These are phyloP conservation scores for Maccullochella peelii DNA, from an alignment of 2,113 vertebrate species.

Conservation along the genomic window DNA sequence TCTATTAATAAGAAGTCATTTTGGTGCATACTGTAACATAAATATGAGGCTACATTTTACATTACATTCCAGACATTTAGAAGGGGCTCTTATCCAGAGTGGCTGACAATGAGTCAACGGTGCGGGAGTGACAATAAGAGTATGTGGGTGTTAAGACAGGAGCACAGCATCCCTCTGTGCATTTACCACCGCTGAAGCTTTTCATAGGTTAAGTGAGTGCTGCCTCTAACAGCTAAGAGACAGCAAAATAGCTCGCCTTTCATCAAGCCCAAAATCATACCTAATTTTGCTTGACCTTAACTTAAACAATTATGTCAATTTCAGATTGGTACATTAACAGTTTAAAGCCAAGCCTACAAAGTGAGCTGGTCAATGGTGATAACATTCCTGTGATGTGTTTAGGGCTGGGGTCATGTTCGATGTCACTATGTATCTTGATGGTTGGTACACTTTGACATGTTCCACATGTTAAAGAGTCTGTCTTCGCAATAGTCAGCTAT, in stretches of 20 bases:
- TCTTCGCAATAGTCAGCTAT: background rate
- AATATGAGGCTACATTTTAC: conserved; percentile 35
- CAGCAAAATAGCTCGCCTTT: background rate
- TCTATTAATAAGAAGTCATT: conserved; percentile 20
- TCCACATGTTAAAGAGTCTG: background rate
- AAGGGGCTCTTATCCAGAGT: conserved; percentile 43
- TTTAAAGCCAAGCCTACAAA: background rate
- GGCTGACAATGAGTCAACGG: conserved; percentile 61
- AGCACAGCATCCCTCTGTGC: conserved; percentile 46
- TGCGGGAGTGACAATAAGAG: conserved; percentile 61
- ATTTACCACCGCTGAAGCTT: conserved; percentile 39
- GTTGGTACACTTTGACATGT: background rate
- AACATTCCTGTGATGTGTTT: background rate
- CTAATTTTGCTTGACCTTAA: background rate
- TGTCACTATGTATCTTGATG: background rate
- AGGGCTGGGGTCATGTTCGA: background rate
- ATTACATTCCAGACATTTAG: conserved; percentile 26
- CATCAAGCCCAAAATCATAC: background rate
- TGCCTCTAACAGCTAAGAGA: conserved; percentile 5
- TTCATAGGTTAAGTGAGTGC: conserved; percentile 49
- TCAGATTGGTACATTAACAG: background rate
- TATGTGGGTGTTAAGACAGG: conserved; percentile 66
- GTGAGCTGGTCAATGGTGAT: background rate
- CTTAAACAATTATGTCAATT: background rate
- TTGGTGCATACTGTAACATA: background rate